Evolutionary conservation across 2,888 invertebrate genomes (phyloP), one percentile per base, ranked within the genome.

Genomic region (Brachyptera putata): DNA sequence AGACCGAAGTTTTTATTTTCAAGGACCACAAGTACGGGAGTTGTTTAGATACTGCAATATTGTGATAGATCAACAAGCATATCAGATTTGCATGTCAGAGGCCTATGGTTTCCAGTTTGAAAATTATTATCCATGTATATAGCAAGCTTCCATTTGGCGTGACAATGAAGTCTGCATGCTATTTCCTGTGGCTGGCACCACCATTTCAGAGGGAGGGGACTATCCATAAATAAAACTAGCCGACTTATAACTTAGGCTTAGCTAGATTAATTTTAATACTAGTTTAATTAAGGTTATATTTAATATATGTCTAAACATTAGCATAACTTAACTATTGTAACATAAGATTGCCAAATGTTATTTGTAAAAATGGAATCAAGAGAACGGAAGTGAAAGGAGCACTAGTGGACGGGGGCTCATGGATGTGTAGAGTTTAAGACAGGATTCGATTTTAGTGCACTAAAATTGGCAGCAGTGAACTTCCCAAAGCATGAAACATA

Each of bases 401-500:
- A 16, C 34, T 53, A 34, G 16, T 34, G 53, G 53, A 53, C 22
- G 53, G 53, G 18, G 16, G 18, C 16, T n/a, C n/a, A n/a, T 18
- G 53, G 34, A 53, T 34, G 53, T 25, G n/a, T 16, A 18, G 18
- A 49, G 25, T 21, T 11, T 7, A 16, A 48, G 22, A 50, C 30
- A 61, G 49, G 57, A 61, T 58, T 49, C 56, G n/a, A n/a, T n/a
- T 60, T 57, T 56, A 61, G 60, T 61, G 60, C 60, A 53, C 53
- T 56, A 61, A 60, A 62, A 62, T 61, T 64, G 67, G 66, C 67
- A 67, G 67, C 67, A 67, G 67, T 67, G 67, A 66, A 63, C 65
- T 62, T 62, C 66, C 65, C 63, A 60, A 66, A 67, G 66, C 67
- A 67, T 66, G 66, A 67, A 67, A 67, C 66, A 66, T 53, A 53